phyloP scores from a whole-genome alignment of 2,113 vertebrate genomes.

The Arenaria interpres region DNA sequence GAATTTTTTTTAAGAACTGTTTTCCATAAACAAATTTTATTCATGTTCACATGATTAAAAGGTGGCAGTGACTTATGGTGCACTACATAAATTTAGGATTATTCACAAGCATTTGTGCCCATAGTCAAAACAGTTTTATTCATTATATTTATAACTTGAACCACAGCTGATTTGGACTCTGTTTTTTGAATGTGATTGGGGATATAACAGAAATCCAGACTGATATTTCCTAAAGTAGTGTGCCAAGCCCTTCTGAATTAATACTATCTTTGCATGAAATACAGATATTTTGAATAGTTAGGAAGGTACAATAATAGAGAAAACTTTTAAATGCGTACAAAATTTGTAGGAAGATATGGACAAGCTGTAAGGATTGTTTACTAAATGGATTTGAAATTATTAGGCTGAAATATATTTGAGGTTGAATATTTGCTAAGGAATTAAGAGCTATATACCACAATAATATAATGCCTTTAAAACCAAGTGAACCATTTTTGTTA shows the following conservation, averaged over 20 bases:
- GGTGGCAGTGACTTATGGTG: not conserved
- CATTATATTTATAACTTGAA: not conserved
- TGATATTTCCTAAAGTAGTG: not conserved
- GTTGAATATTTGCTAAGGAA: not conserved
- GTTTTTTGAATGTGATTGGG: not conserved
- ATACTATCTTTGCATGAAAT: not conserved
- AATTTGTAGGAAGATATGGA: not conserved
- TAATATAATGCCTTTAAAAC: not conserved
- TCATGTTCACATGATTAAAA: not conserved
- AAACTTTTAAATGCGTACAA: not conserved
- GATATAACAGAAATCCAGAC: not conserved
- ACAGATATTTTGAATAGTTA: not conserved
- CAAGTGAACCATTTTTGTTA: not conserved
- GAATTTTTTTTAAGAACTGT: not conserved
- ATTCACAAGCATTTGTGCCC: not conserved
- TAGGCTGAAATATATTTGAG: not conserved
- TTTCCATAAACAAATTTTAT: not conserved
- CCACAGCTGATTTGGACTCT: not conserved
- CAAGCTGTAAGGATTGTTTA: not conserved
- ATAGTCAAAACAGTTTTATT: not conserved
- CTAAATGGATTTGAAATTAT: not conserved
- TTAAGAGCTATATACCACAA: not conserved
- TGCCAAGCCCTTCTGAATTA: not conserved
- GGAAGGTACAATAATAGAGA: not conserved
- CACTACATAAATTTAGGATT: not conserved